Evolutionary conservation across 2,888 invertebrate species (phyloP).

Genomic region (Aspidiotus destructor): DNA sequence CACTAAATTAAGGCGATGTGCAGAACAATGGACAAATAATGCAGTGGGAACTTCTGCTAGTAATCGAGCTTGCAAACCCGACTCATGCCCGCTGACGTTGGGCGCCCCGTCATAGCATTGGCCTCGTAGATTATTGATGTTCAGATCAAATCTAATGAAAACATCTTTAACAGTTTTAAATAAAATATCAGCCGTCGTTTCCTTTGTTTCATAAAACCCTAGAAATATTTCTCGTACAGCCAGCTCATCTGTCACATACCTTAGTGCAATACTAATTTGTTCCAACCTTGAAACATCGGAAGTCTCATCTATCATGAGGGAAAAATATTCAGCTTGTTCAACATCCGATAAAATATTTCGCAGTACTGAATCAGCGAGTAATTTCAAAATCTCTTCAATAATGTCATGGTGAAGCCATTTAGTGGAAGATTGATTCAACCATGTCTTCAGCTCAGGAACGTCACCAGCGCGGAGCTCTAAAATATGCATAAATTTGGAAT

Average conservation of each 20-base stretch:
- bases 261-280: not conserved
- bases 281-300: not conserved
- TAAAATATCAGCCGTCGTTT: not conserved
- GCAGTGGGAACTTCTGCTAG: slow-evolving; percentile 1
- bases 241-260: not conserved
- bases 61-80: slow-evolving; percentile 6
- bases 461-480: too few relatives aligned
- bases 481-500: too few relatives aligned
- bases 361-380: not conserved
- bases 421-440: slow-evolving; percentile 7
- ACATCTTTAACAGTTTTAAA: not conserved
- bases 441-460: slow-evolving; percentile 13
- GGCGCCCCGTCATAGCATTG: not conserved
- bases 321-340: not conserved
- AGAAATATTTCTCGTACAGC: not conserved
- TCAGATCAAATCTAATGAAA: not conserved
- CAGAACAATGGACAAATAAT: not conserved
- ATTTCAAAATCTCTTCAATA: slow-evolving; percentile 13
- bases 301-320: not conserved
- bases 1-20: slow-evolving; percentile 8
- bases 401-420: slow-evolving; percentile 19
- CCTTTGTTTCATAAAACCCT: not conserved
- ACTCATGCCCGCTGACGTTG: not conserved
- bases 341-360: slow-evolving; percentile 5
- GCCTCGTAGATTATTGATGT: slow-evolving; percentile 1